Evolutionary conservation across 2,113 vertebrate species (phyloP).

Genomic region (Melanotaenia duboulayi): DNA sequence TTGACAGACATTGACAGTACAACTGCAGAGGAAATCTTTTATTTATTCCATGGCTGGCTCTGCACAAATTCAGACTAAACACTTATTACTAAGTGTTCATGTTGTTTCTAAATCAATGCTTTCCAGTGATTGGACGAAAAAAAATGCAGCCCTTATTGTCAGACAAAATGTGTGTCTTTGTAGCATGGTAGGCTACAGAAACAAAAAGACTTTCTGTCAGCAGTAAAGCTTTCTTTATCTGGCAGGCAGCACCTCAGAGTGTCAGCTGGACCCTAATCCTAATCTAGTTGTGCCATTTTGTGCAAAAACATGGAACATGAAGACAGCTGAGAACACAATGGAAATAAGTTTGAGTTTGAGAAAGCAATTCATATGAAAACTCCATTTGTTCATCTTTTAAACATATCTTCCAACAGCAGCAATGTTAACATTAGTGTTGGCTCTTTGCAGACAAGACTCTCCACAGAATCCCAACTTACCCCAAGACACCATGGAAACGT

Average conservation of each 20-base stretch:
- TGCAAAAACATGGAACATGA: neutral
- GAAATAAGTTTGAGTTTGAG: neutral
- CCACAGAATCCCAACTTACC: constrained; percentile 7
- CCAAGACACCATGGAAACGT: constrained; percentile 5
- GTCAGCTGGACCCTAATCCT: neutral
- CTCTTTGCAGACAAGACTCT: constrained; percentile 14
- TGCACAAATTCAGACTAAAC: no score
- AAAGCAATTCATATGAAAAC: neutral
- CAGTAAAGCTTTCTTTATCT: constrained; percentile 18
- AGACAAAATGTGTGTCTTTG: neutral
- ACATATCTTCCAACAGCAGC: neutral
- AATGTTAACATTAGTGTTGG: neutral
- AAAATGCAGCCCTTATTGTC: neutral
- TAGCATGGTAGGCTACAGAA: neutral
- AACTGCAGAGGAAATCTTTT: no score
- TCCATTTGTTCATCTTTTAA: neutral
- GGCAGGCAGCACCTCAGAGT: neutral
- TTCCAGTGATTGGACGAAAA: no score
- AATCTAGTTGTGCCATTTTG: neutral
- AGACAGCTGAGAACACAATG: neutral
- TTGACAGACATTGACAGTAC: no score
- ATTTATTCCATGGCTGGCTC: no score
- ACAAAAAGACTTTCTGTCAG: constrained; percentile 8
- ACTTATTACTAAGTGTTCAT: neutral
- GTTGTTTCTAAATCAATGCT: no score